phyloP scores from a whole-genome alignment of 92 coral and sea anemone genomes.

The Epizoanthus illoricatus region DNA sequence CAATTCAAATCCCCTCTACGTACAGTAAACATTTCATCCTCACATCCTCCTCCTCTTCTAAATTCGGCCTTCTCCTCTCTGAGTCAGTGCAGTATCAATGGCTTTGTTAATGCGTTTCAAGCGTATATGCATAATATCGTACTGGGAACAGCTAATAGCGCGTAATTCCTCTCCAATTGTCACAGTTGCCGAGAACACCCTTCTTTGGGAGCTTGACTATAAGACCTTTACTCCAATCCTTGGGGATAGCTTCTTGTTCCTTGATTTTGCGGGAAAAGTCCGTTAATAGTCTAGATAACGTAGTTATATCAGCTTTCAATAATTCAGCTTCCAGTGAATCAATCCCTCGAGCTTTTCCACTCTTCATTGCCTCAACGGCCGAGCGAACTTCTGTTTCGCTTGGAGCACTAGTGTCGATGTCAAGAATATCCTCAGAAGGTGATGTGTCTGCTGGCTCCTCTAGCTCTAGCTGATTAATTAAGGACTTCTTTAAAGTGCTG shows the following conservation, averaged over 20 bases:
- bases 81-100: slow-evolving; percentile 2
- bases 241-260: neutral
- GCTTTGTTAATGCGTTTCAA: slow-evolving; percentile 15
- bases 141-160: neutral
- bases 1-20: no score
- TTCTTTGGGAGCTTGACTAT: slow-evolving; percentile 14
- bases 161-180: slow-evolving; percentile 13
- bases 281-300: neutral
- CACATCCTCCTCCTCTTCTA: slow-evolving; percentile 32
- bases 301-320: slow-evolving; percentile 13
- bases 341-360: slow-evolving; percentile 9
- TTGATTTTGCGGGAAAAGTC: neutral
- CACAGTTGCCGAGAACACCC: slow-evolving; percentile 8
- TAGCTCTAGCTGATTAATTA: slow-evolving; percentile 38
- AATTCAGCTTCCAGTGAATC: neutral
- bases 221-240: slow-evolving; percentile 18
- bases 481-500: slow-evolving; percentile 47
- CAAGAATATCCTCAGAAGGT: slow-evolving; percentile 22
- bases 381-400: neutral
- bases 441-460: slow-evolving; percentile 35
- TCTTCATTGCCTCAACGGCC: slow-evolving; percentile 30
- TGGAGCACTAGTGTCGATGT: slow-evolving; percentile 25
- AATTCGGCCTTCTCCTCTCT: slow-evolving; percentile 20
- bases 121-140: neutral
- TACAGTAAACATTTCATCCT: slow-evolving; percentile 27